Evolutionary conservation across 2,888 invertebrate genomes (phyloP), one percentile per base, ranked within the genome.

Genomic region (Theretra japonica): DNA sequence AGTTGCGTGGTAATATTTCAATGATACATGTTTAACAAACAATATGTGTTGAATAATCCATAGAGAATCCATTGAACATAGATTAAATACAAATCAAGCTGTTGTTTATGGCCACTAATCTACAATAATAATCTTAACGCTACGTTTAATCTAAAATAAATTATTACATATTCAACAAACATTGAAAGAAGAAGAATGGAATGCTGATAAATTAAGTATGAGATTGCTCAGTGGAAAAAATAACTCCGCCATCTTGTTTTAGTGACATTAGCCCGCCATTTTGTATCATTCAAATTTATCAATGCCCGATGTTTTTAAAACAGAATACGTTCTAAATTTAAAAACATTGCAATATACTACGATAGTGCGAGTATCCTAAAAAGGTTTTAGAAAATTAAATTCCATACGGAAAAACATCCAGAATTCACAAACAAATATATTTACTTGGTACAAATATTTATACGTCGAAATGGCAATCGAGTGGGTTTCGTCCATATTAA

Each of bases 101-200:
- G 80, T 82, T 76, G 80, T 53, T 53, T 53, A 79, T 81, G 76
- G 83, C 86, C 74, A 82, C 85, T 87, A 87, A 85, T 77, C 82
- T 85, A 86, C 82, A 79, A 82, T 65, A 65, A 65, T 65, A 82
- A 84, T 86, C 90, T 90, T 90, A 90, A 77, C 17, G 75, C 88
- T 90, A 90, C 85, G 74, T 86, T 84, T 80, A 82, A 85, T 82
- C 81, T 88, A 82, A 89, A 88, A 89, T 87, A 87, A 89, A 88
- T 83, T 83, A 83, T 89, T 85, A 86, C 82, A 85, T 85, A 80
- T 82, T 83, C 78, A 89, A 88, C 85, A 86, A 88, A 88, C 82
- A 80, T 83, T 80, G 77, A 84, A 84, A 83, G 81, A 82, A 82
- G 78, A 81, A 41, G 41, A 78, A 80, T 86, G 90, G 91, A 91